phyloP scores from a whole-genome alignment of 2,797 vertebrate species.

The Paratrypauchen microcephalus region DNA sequence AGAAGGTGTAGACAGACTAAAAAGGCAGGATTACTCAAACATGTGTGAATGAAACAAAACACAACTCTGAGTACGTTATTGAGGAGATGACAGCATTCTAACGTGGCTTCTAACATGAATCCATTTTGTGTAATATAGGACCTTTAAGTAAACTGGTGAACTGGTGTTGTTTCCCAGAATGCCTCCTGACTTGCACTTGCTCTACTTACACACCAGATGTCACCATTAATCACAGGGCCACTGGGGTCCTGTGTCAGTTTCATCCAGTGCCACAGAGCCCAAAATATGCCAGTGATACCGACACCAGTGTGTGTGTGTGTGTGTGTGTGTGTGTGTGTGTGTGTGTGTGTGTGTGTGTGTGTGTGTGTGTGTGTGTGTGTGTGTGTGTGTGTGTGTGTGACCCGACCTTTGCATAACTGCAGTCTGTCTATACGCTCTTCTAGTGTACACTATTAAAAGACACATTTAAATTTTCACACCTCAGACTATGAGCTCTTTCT shows the following conservation, averaged over 20 bases:
- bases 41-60: no score
- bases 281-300: constrained; percentile 36
- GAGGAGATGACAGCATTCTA: no score
- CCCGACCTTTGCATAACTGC: constrained; percentile 5
- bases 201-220: constrained; percentile 35
- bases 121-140: neutral
- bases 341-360: no score
- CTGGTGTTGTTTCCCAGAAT: neutral
- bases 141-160: neutral
- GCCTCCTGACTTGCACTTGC: constrained; percentile 14
- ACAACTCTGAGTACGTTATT: no score
- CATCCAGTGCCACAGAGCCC: constrained; percentile 4
- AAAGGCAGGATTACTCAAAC: no score
- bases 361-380: neutral
- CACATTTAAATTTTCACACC: constrained; percentile 8
- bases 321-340: no score
- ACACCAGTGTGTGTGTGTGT: constrained; percentile 11
- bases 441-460: constrained; percentile 22
- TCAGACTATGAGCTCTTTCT: neutral
- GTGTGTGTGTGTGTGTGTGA: neutral
- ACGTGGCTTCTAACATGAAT: no score
- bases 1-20: no score
- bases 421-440: constrained; percentile 12
- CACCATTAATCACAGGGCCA: neutral
- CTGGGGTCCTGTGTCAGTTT: neutral